These are phyloP conservation scores for Cettia cetti DNA, from an alignment of 2,113 vertebrate genomes.

Conservation along the genomic window DNA sequence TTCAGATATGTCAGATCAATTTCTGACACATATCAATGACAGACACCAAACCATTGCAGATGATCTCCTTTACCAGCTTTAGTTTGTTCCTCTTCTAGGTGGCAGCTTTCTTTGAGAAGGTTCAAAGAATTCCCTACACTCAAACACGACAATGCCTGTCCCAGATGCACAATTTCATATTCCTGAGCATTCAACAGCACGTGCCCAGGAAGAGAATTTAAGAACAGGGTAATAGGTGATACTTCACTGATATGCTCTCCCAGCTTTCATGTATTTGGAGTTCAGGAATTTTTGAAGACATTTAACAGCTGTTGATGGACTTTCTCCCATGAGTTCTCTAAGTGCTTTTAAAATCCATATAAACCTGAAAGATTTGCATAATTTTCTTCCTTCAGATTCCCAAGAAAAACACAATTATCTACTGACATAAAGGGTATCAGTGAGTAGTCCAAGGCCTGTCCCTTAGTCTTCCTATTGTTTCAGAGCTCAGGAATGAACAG, in stretches of 20 bases:
- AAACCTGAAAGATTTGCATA: background rate
- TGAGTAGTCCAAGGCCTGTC: background rate
- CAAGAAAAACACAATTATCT: background rate
- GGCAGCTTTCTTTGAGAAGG: background rate
- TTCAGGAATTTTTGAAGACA: background rate
- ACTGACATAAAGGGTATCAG: background rate
- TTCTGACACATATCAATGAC: background rate
- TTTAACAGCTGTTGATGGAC: background rate
- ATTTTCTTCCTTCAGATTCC: background rate
- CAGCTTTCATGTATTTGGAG: background rate
- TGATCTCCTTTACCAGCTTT: background rate
- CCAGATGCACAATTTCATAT: background rate
- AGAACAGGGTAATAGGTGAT: background rate
- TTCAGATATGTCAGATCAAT: background rate
- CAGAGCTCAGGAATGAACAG: background rate
- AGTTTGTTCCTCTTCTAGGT: background rate
- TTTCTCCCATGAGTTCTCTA: background rate
- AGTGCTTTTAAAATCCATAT: background rate
- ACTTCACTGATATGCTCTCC: background rate
- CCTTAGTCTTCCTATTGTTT: background rate
- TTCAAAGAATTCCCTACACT: background rate
- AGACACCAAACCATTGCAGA: background rate
- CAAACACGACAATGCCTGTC: background rate
- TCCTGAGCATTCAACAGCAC: background rate
- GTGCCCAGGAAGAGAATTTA: background rate